phyloP scores from a whole-genome alignment of 2,888 invertebrate species.

The Parnassius smintheus region DNA sequence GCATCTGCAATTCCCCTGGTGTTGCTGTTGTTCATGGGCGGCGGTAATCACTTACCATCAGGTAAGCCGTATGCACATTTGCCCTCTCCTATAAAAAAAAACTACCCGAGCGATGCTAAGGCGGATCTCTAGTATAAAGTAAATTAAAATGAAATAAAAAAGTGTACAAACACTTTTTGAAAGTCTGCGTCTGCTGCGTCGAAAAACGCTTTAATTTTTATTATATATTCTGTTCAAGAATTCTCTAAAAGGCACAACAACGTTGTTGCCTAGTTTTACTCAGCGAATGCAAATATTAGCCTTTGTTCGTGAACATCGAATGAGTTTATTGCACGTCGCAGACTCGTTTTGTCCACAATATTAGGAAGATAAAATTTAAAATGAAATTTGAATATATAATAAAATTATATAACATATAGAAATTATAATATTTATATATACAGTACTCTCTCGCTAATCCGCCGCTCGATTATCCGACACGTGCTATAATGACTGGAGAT shows the following conservation, averaged over 20 bases:
- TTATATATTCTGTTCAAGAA: neutral
- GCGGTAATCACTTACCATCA: no score
- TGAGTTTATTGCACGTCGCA: slow-evolving; percentile 4
- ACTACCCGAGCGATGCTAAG: no score
- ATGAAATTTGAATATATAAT: neutral
- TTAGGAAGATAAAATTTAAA: neutral
- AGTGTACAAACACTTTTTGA: neutral
- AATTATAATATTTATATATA: no score
- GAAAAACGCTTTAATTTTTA: neutral
- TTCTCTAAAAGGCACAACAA: neutral
- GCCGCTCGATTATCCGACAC: no score
- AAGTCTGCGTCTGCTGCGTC: neutral
- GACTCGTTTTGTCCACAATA: neutral
- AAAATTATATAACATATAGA: no score
- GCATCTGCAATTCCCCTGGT: no score
- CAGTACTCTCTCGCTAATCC: no score
- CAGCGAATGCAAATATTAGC: slow-evolving; percentile 15
- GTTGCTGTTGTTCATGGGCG: no score
- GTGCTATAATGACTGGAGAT: no score
- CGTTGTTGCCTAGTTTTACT: neutral
- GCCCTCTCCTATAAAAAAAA: no score
- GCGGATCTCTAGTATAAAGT: no score
- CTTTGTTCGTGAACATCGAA: slow-evolving; percentile 14
- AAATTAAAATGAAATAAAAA: neutral
- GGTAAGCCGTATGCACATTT: no score